Evolutionary conservation across 2,797 vertebrate species (phyloP).

Genomic region (Poecilia velifera): DNA sequence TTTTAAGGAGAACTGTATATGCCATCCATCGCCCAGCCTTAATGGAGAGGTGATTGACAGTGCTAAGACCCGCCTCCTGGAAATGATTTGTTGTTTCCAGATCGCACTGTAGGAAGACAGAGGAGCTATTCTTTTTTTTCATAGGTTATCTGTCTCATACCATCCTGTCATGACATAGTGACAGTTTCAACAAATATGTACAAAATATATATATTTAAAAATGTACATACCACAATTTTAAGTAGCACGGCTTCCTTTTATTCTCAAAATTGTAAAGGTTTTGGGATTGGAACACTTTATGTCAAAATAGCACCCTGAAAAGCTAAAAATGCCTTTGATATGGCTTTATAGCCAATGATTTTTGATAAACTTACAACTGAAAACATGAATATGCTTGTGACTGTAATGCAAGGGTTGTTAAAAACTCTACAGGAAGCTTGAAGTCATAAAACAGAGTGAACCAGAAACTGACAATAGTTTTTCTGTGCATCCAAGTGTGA

Average conservation of each 20-base stretch:
- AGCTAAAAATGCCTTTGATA: background rate
- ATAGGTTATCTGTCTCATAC: no score
- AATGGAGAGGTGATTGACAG: no score
- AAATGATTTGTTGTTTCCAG: no score
- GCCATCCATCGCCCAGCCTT: no score
- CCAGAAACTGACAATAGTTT: constrained; percentile 19
- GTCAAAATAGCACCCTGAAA: background rate
- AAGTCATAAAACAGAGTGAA: constrained; percentile 32
- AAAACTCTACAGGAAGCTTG: constrained; percentile 20
- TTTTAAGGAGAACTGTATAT: background rate
- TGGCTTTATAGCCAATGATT: background rate
- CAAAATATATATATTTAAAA: no score
- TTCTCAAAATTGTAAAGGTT: background rate
- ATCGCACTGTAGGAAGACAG: no score
- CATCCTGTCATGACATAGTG: no score
- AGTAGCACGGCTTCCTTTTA: background rate
- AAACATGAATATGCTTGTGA: background rate
- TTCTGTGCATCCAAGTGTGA: constrained; percentile 18
- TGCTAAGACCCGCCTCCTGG: no score
- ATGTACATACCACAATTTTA: background rate
- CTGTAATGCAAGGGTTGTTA: constrained; percentile 6
- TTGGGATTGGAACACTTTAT: background rate
- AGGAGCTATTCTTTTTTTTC: no score
- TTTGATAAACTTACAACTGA: background rate
- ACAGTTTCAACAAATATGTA: no score